Conservation (phyloP, 2,797 vertebrate species). For the Aythya fuligula region DNA sequence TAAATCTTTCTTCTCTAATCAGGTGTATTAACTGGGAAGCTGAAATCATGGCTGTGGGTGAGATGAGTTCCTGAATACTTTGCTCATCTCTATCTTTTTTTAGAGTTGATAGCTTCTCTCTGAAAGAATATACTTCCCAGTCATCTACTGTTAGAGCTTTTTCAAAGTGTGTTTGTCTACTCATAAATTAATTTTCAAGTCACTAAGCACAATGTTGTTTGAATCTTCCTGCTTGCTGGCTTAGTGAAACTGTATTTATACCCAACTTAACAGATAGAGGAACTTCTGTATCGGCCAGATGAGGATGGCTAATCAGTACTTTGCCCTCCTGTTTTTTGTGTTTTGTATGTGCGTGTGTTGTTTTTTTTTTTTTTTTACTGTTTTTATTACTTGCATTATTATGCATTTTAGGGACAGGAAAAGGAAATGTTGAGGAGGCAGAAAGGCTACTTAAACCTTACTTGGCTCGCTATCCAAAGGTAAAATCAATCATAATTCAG, state of each 20-base stretch:
- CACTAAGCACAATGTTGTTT: not conserved
- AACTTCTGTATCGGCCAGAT: not conserved
- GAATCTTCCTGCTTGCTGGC: not conserved
- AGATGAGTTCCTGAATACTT: not conserved
- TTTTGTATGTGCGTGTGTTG: too few species aligned
- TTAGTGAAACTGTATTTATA: not conserved
- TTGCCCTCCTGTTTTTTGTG: not conserved
- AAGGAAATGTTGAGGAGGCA: constrained; percentile 93
- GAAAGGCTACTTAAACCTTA: constrained; percentile 93
- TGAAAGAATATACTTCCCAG: not conserved
- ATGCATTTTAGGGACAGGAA: constrained; percentile 88
- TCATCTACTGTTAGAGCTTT: not conserved
- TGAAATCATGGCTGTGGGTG: not conserved
- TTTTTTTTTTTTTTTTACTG: not conserved
- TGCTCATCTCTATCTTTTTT: not conserved
- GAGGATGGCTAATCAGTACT: not conserved
- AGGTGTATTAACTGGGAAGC: not conserved
- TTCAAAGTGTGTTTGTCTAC: not conserved
- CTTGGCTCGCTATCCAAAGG: constrained; percentile 93
- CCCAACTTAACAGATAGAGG: not conserved
- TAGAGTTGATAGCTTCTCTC: not conserved
- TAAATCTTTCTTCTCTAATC: not conserved
- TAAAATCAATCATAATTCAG: constrained; percentile 62
- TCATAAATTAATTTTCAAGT: not conserved
- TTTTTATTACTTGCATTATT: constrained; percentile 35